phyloP scores from a whole-genome alignment of 1,140 invertebrate genomes.

The Polypedilum pembai region DNA sequence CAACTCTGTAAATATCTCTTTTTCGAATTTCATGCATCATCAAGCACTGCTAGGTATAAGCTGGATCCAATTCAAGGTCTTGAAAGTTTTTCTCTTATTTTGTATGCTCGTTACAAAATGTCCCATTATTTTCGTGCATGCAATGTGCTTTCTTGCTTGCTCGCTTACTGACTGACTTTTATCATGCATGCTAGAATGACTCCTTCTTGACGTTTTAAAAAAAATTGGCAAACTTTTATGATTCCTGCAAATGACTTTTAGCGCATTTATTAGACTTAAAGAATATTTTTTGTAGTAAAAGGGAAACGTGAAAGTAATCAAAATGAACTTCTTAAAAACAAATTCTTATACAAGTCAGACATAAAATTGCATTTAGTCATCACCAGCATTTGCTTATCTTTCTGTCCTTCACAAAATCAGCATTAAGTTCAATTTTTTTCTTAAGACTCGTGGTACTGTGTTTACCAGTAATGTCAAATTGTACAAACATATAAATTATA shows the following conservation, averaged over 20 bases:
- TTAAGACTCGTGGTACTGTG: background rate
- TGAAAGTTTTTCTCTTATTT: slow-evolving; percentile 7
- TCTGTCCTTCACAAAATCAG: slow-evolving; percentile 23
- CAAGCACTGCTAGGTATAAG: background rate
- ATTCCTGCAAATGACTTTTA: background rate
- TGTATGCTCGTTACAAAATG: background rate
- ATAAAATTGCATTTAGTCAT: too few relatives aligned
- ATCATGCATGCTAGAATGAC: background rate
- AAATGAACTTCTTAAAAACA: too few relatives aligned
- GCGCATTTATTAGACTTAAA: background rate
- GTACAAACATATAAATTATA: too few relatives aligned
- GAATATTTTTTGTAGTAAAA: background rate
- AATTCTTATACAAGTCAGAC: too few relatives aligned
- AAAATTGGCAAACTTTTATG: background rate
- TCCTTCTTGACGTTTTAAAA: background rate
- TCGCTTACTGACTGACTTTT: slow-evolving; percentile 13
- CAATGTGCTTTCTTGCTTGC: background rate
- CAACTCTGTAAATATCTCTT: background rate
- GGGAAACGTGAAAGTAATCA: background rate
- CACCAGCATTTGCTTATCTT: slow-evolving; percentile 14
- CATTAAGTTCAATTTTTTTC: slow-evolving; percentile 3
- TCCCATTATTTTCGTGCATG: background rate
- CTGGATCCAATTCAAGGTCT: slow-evolving; percentile 24
- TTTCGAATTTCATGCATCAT: slow-evolving; percentile 22
- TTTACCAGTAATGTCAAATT: background rate